These are phyloP conservation scores for Channallabes apus DNA, from an alignment of 2,797 vertebrate genomes.

Conservation along the genomic window DNA sequence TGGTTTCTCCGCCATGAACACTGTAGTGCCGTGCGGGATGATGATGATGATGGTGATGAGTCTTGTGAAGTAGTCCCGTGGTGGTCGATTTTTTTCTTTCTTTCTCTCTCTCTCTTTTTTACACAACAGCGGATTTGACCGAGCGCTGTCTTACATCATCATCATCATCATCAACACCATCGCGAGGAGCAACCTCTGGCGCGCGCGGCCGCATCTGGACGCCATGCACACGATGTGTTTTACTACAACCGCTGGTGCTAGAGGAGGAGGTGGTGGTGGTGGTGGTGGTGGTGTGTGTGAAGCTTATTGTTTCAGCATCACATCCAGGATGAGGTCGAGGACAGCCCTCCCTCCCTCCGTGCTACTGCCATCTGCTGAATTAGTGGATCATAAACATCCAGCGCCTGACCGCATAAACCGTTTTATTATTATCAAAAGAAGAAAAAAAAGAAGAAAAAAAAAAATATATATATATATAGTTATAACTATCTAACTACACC, in stretches of 20 bases:
- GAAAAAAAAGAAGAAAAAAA: too few species aligned
- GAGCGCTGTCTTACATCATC: constrained; percentile 12
- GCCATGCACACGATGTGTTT: constrained; percentile 25
- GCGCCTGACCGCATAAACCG: too few species aligned
- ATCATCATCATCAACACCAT: too few species aligned
- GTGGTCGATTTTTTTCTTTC: not conserved
- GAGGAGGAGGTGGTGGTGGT: not conserved
- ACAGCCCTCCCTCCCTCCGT: constrained; percentile 17
- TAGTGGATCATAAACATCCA: constrained; percentile 13
- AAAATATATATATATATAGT: too few species aligned
- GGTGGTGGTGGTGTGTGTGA: not conserved
- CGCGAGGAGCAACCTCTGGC: constrained; percentile 31
- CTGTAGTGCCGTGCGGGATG: not conserved
- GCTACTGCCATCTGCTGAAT: constrained; percentile 59
- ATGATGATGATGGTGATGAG: not conserved
- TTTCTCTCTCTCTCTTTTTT: not conserved
- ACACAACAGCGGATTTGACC: not conserved
- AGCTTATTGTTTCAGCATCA: constrained; percentile 54
- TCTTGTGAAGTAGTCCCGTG: not conserved
- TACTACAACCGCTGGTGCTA: not conserved
- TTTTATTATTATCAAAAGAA: too few species aligned
- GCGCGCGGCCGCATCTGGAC: constrained; percentile 31
- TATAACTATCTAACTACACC: not conserved
- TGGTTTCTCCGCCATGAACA: constrained; percentile 86
- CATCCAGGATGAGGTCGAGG: constrained; percentile 39